These are phyloP conservation scores for Macropus fuliginosus DNA, from an alignment of 2,797 vertebrate species.

Conservation along the genomic window DNA sequence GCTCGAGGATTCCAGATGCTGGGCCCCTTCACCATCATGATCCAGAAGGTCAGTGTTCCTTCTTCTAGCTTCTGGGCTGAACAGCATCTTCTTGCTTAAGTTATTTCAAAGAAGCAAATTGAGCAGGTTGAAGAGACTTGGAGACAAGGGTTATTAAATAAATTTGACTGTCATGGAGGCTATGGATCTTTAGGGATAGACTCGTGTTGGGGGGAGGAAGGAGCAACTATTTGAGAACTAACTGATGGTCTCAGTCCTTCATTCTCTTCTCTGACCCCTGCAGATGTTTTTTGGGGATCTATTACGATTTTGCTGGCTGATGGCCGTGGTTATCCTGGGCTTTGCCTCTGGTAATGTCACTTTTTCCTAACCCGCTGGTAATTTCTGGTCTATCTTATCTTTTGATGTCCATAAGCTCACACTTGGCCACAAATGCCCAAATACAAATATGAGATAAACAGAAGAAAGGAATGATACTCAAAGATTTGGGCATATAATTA, in stretches of 20 bases:
- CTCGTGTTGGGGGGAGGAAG: neutral
- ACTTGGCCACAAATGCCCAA: neutral
- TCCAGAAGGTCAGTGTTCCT: conserved; percentile 93
- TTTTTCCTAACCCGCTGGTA: neutral
- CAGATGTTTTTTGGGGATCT: conserved; percentile 98
- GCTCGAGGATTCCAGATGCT: conserved; percentile 97
- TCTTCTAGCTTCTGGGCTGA: neutral
- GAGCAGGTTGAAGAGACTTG: neutral
- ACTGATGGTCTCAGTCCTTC: neutral
- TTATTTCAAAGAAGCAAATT: neutral
- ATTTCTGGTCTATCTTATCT: neutral
- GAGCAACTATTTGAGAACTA: neutral
- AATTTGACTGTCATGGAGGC: neutral
- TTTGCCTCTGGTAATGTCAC: conserved; percentile 91
- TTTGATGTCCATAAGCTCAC: neutral
- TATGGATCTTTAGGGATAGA: too few species aligned
- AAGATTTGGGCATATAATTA: neutral
- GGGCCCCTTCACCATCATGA: conserved; percentile 97
- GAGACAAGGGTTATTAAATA: neutral
- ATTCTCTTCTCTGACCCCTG: conserved; percentile 57
- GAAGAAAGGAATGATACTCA: neutral
- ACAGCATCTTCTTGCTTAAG: neutral
- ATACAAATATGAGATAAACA: neutral
- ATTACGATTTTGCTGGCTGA: conserved; percentile 96
- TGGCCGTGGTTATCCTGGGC: conserved; percentile 93